These are phyloP conservation scores for Sminthopsis crassicaudata DNA, from an alignment of 2,113 vertebrate species.

Conservation along the genomic window DNA sequence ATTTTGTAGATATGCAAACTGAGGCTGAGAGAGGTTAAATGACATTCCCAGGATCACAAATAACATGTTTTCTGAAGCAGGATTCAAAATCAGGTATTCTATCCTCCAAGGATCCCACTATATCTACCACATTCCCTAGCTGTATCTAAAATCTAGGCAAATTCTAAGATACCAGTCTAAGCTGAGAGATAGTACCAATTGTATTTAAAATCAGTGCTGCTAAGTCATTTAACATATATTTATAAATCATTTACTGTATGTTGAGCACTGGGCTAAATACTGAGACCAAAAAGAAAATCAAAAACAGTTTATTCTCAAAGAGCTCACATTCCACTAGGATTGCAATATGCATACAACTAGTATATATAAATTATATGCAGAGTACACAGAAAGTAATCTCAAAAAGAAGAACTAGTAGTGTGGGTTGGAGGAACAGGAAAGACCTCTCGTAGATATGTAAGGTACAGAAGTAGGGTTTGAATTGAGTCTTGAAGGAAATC, in stretches of 20 bases:
- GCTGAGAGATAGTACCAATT: not conserved
- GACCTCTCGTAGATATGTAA: not conserved
- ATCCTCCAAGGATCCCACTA: not conserved
- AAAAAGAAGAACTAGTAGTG: not conserved
- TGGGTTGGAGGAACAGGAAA: not conserved
- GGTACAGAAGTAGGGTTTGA: not conserved
- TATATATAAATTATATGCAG: not conserved
- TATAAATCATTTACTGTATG: not conserved
- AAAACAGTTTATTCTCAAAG: not conserved
- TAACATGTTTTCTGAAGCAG: not conserved
- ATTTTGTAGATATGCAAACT: not conserved
- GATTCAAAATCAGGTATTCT: not conserved
- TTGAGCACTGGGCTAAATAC: not conserved
- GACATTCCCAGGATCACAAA: not conserved
- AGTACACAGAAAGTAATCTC: not conserved
- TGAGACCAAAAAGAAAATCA: not conserved
- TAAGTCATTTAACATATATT: not conserved
- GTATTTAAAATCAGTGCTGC: not conserved
- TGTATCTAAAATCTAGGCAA: not conserved
- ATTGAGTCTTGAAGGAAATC: not conserved
- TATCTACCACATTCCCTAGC: not conserved
- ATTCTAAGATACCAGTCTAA: not conserved
- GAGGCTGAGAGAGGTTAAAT: not conserved
- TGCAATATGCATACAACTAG: not conserved
- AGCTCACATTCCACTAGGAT: not conserved